Evolutionary conservation across 2,113 vertebrate genomes (phyloP).

Genomic region (Cervus canadensis): DNA sequence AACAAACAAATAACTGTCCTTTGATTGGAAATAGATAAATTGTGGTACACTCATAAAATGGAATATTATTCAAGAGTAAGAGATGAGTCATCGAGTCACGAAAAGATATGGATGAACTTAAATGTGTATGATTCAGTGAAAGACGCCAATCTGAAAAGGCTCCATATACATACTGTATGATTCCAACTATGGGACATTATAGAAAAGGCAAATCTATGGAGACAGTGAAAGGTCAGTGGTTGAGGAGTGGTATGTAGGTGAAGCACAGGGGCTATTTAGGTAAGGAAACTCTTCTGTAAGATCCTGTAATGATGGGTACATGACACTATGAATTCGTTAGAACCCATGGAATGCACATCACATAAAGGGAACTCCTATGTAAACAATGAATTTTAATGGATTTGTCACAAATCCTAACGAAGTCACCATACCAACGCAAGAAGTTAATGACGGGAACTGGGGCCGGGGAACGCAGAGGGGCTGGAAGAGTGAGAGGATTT

Average conservation of each 20-base stretch:
- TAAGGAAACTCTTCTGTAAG: not conserved
- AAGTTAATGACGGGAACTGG: not conserved
- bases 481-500: not conserved
- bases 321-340: not conserved
- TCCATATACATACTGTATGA: not conserved
- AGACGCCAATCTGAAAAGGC: not conserved
- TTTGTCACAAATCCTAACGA: not conserved
- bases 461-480: fast-evolving
- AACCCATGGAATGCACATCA: not conserved
- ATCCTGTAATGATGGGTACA: not conserved
- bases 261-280: not conserved
- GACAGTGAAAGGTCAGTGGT: not conserved
- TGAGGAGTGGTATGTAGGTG: not conserved
- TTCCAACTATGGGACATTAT: not conserved
- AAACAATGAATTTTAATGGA: not conserved
- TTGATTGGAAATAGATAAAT: not conserved
- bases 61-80: not conserved
- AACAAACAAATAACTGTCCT: not conserved
- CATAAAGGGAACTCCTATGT: not conserved
- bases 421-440: not conserved
- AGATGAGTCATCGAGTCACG: not conserved
- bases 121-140: not conserved
- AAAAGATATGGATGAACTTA: not conserved
- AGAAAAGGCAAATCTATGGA: not conserved
- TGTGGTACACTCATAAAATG: too few relatives aligned